These are phyloP conservation scores for Cossypha dichroa DNA, from an alignment of 2,797 vertebrate genomes.

Conservation along the genomic window DNA sequence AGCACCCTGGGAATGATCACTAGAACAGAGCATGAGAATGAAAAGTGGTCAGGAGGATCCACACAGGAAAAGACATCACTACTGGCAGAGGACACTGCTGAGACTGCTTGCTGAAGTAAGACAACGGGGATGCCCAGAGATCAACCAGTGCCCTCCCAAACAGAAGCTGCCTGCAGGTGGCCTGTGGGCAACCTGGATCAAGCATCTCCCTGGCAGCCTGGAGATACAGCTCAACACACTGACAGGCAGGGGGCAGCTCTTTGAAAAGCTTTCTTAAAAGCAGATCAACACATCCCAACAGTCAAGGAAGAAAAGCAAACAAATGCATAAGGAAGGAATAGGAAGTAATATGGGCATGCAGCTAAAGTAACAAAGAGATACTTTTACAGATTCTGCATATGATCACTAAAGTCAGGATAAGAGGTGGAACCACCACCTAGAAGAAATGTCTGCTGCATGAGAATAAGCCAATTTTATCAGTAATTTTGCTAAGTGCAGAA, in stretches of 20 bases:
- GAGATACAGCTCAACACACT: accelerated
- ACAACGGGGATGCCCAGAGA: background rate
- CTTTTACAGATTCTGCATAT: background rate
- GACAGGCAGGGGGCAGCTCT: background rate
- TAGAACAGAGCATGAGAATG: background rate
- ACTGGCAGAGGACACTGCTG: background rate
- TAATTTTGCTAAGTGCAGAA: background rate
- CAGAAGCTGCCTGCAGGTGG: background rate
- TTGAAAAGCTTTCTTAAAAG: background rate
- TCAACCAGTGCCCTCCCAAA: background rate
- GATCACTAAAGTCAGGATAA: background rate
- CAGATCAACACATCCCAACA: background rate
- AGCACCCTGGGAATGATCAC: background rate
- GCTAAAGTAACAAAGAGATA: background rate
- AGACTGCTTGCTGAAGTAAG: background rate
- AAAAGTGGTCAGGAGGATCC: background rate
- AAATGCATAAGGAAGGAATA: background rate
- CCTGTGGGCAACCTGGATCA: background rate
- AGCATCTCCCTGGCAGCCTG: background rate
- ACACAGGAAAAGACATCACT: background rate
- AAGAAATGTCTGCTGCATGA: background rate
- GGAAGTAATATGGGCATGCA: accelerated
- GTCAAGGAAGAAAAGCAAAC: background rate
- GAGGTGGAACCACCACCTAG: background rate
- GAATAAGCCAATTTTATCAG: background rate